These are phyloP conservation scores for Caenorhabditis uteleia DNA, from an alignment of 2,888 invertebrate genomes.

Conservation along the genomic window DNA sequence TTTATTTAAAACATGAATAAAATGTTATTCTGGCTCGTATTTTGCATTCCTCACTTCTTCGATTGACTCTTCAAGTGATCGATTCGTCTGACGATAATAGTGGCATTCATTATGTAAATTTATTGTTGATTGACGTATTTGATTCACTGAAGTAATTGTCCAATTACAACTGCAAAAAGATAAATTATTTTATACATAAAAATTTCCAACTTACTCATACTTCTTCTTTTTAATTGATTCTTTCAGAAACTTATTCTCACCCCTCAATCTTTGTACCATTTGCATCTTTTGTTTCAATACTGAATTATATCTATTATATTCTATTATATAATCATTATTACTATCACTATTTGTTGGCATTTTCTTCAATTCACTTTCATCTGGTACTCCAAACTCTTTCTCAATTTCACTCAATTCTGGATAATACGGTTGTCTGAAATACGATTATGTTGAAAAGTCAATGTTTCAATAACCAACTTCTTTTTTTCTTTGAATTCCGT, in stretches of 20 bases:
- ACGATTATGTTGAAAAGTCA: neutral
- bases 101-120: neutral
- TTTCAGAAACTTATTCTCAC: slow-evolving; percentile 31
- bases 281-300: slow-evolving; percentile 18
- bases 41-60: neutral
- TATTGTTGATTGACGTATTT: neutral
- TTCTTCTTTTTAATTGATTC: slow-evolving; percentile 24
- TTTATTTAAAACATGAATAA: slow-evolving; percentile 9
- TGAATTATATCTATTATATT: neutral
- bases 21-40: slow-evolving; percentile 2
- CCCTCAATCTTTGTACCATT: slow-evolving; percentile 23
- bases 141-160: neutral
- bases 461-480: neutral
- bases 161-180: neutral
- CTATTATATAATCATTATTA: neutral
- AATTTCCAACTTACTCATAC: neutral
- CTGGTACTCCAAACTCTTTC: slow-evolving; percentile 25
- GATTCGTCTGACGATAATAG: neutral
- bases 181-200: neutral
- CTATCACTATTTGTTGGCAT: slow-evolving; percentile 27
- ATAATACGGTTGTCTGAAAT: slow-evolving; percentile 16
- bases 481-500: slow-evolving; percentile 11
- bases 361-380: slow-evolving; percentile 7
- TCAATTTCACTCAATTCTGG: slow-evolving; percentile 27
- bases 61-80: neutral